Percentiles rank a stretch among this genome's conserved stretches.
Evolutionary conservation across 2,113 vertebrate species (phyloP).

Genomic region (Scomber japonicus): DNA sequence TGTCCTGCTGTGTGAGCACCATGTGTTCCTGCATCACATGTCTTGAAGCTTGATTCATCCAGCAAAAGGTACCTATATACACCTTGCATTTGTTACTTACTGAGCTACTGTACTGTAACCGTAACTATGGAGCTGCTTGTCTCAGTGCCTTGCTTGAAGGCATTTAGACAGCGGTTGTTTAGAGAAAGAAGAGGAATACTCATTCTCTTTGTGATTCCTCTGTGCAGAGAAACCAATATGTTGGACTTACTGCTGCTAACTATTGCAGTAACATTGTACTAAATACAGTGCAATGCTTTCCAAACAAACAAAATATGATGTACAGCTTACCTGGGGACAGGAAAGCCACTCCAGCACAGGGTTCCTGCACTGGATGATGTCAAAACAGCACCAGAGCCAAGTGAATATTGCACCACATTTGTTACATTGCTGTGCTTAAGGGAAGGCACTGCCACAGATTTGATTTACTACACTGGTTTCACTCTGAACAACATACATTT

Average conservation of each 20-base stretch:
- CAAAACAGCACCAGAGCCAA: conserved; percentile 44
- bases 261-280: conserved; percentile 33
- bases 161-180: conserved; percentile 5
- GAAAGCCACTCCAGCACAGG: conserved; percentile 39
- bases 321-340: conserved; percentile 71
- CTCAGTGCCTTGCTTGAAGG: conserved; percentile 16
- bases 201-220: conserved; percentile 36
- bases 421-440: conserved; percentile 53
- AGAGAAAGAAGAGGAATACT: conserved; percentile 17
- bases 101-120: neutral
- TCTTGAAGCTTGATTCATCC: neutral
- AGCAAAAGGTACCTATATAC: neutral
- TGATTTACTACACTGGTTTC: conserved; percentile 55
- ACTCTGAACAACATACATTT: conserved; percentile 35
- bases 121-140: neutral
- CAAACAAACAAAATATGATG: conserved; percentile 68
- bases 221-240: conserved; percentile 49
- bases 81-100: conserved; percentile 2
- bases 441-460: conserved; percentile 37
- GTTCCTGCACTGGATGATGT: conserved; percentile 46
- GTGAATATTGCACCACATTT: conserved; percentile 50
- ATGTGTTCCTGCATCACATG: neutral
- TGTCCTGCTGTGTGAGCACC: conserved; percentile 23
- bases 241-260: conserved; percentile 28
- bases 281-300: conserved; percentile 69